phyloP scores from a whole-genome alignment of 1,140 invertebrate species.

The Drosophila arawakana region DNA sequence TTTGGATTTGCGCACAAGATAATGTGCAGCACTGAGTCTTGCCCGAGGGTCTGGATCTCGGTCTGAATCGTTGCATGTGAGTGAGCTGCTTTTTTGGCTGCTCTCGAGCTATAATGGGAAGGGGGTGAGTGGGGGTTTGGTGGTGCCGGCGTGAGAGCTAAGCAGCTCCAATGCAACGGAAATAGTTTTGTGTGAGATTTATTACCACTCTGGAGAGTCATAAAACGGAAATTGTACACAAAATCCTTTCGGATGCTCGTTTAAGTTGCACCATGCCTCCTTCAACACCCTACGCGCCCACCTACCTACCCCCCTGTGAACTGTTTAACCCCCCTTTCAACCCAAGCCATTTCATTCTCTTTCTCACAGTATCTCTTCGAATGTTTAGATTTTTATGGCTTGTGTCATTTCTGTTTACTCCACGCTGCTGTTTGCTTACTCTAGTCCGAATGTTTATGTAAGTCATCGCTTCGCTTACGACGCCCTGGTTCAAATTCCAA shows the following conservation, averaged over 20 bases:
- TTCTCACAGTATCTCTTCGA: slow-evolving; percentile 33
- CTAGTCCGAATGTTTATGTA: slow-evolving; percentile 79
- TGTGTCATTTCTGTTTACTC: slow-evolving; percentile 82
- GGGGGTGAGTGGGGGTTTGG: not conserved
- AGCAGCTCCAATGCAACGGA: slow-evolving; percentile 83
- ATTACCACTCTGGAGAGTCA: slow-evolving; percentile 84
- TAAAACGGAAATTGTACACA: slow-evolving; percentile 84
- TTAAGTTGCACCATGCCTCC: slow-evolving; percentile 68
- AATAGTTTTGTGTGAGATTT: slow-evolving; percentile 84
- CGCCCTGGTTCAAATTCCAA: slow-evolving; percentile 38
- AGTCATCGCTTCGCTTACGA: slow-evolving; percentile 81
- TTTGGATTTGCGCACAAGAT: slow-evolving; percentile 80
- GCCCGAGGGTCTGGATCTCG: slow-evolving; percentile 1
- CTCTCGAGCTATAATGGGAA: not conserved
- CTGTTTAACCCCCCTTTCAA: not conserved
- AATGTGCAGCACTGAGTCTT: slow-evolving; percentile 59
- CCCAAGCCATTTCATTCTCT: slow-evolving; percentile 5
- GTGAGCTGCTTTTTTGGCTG: slow-evolving; percentile 33
- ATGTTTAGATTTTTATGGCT: slow-evolving; percentile 77
- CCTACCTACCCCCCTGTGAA: not conserved
- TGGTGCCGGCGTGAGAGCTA: slow-evolving; percentile 35
- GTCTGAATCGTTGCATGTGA: slow-evolving; percentile 54
- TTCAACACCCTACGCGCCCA: not conserved
- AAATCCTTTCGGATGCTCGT: slow-evolving; percentile 84
- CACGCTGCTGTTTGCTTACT: slow-evolving; percentile 57